A percentile compares a stretch with the other conserved stretches of the same genome.
phyloP scores from a whole-genome alignment of 2,888 invertebrate species.

The Trissolcus brochymenae region DNA sequence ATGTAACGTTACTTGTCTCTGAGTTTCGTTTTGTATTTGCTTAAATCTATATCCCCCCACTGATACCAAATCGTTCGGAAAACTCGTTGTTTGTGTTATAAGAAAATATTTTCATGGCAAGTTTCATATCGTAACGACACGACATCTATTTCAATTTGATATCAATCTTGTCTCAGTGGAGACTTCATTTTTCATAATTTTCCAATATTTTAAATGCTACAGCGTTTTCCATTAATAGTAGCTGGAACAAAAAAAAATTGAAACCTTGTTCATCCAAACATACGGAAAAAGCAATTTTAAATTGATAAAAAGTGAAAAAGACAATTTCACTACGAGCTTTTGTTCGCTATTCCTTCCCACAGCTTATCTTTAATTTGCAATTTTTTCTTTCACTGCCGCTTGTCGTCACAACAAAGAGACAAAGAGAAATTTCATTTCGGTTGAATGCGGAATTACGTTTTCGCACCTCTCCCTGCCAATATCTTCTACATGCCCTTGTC shows the following conservation, averaged over 20 bases:
- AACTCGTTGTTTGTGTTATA: slow-evolving; percentile 22
- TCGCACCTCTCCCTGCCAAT: slow-evolving; percentile 6
- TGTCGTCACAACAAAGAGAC: slow-evolving; percentile 41
- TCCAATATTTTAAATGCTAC: no score
- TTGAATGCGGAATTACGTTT: slow-evolving; percentile 39
- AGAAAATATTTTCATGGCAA: no score
- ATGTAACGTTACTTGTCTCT: slow-evolving; percentile 33
- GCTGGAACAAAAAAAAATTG: background rate
- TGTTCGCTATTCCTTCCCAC: slow-evolving; percentile 13
- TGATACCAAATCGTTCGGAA: slow-evolving; percentile 27
- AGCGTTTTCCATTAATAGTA: background rate
- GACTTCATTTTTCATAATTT: no score
- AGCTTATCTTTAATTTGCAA: slow-evolving; percentile 57
- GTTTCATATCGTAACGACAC: no score
- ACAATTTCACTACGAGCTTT: slow-evolving; percentile 19
- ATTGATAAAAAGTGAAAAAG: slow-evolving; percentile 31
- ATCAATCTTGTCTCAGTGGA: no score
- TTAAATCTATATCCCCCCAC: background rate
- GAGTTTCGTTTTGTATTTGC: slow-evolving; percentile 22
- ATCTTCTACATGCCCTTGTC: slow-evolving; percentile 47
- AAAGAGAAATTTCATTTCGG: slow-evolving; percentile 51
- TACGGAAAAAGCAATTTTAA: slow-evolving; percentile 15
- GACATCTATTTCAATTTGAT: no score
- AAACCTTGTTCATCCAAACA: slow-evolving; percentile 1
- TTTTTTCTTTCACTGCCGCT: slow-evolving; percentile 31